A percentile compares a stretch with the other conserved stretches of the same genome.
phyloP scores from a whole-genome alignment of 2,888 invertebrate genomes.

The Mythimna ferrago region DNA sequence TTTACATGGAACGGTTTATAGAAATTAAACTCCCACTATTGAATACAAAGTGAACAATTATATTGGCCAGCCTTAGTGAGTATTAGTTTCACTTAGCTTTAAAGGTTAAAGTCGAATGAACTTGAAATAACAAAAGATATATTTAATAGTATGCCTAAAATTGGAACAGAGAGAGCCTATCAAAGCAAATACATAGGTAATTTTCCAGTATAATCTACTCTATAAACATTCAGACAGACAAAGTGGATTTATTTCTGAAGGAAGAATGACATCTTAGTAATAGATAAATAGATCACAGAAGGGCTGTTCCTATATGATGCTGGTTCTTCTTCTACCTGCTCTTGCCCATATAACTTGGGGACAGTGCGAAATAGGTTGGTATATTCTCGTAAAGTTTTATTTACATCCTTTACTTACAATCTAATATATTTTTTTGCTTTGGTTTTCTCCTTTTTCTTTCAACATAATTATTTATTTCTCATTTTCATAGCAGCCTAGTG shows the following conservation, averaged over 20 bases:
- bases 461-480: neutral
- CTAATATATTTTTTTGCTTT: neutral
- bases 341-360: neutral
- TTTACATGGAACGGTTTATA: conserved; percentile 59
- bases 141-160: conserved; percentile 4
- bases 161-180: conserved; percentile 10
- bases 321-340: neutral
- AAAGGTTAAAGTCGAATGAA: conserved; percentile 32
- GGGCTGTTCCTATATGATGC: neutral
- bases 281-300: too few species aligned
- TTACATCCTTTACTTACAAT: conserved; percentile 5
- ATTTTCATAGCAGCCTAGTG: neutral
- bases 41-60: conserved; percentile 48
- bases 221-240: neutral
- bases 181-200: conserved; percentile 3
- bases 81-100: conserved; percentile 30
- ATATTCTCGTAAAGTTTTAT: neutral
- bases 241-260: neutral
- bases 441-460: neutral
- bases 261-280: neutral
- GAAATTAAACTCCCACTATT: conserved; percentile 61
- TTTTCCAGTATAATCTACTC: neutral
- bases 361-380: neutral
- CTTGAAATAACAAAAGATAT: conserved; percentile 12
- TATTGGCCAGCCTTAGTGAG: conserved; percentile 35